phyloP scores from a whole-genome alignment of 2,888 invertebrate species.

The Agelastica alni region DNA sequence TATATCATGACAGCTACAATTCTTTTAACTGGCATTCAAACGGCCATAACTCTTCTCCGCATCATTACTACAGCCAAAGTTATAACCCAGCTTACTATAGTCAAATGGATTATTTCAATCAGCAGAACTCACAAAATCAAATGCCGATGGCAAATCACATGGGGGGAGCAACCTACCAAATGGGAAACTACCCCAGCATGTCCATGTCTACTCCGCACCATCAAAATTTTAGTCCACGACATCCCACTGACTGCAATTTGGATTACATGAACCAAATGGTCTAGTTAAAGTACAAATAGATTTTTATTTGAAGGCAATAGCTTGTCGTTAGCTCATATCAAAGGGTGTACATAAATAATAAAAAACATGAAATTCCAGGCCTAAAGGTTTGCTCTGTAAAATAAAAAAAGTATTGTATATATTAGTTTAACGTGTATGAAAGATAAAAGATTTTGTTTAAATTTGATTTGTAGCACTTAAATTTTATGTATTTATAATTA shows the following conservation, averaged over 20 bases:
- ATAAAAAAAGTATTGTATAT: conserved; percentile 25
- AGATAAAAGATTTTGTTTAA: background rate
- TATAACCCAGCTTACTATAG: conserved; percentile 49
- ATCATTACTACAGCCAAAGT: conserved; percentile 50
- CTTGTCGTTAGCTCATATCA: conserved; percentile 29
- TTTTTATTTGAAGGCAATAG: conserved; percentile 13
- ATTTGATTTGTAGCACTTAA: too few relatives aligned
- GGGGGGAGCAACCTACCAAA: conserved; percentile 48
- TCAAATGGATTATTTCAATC: conserved; percentile 52
- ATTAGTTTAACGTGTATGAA: conserved; percentile 3
- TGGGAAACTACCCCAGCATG: conserved; percentile 48
- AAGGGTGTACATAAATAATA: conserved; percentile 26
- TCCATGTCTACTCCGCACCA: conserved; percentile 43
- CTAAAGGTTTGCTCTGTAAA: conserved; percentile 31
- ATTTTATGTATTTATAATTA: too few relatives aligned
- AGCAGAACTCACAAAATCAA: conserved; percentile 45
- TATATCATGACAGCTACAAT: conserved; percentile 50
- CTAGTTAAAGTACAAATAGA: conserved; percentile 35
- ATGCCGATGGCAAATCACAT: conserved; percentile 51
- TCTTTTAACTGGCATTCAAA: conserved; percentile 51
- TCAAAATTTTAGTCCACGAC: conserved; percentile 50
- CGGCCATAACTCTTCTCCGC: conserved; percentile 48
- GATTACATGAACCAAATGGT: conserved; percentile 50
- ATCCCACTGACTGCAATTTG: conserved; percentile 36
- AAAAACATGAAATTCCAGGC: conserved; percentile 16